Conservation (phyloP, 2,888 invertebrate species). For the Drosophila anomalipes region DNA sequence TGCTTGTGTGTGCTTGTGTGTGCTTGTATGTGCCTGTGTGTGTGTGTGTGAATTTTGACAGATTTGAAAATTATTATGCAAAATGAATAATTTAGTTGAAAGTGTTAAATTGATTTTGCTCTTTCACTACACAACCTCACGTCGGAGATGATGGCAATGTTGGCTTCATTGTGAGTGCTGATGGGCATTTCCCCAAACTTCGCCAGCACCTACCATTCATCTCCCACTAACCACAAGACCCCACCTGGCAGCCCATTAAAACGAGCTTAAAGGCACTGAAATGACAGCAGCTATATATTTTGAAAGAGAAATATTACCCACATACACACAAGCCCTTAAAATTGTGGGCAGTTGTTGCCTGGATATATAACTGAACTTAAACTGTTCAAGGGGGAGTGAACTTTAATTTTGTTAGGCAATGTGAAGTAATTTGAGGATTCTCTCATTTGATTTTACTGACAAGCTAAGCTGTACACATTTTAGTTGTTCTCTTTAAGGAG, state of each 20-base stretch:
- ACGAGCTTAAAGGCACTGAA: conserved; percentile 42
- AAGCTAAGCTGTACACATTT: conserved; percentile 11
- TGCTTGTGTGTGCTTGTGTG: conserved; percentile 34
- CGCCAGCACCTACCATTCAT: neutral
- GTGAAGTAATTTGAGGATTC: conserved; percentile 18
- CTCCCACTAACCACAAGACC: conserved; percentile 3
- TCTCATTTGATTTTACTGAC: conserved; percentile 12
- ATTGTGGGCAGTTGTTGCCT: conserved; percentile 25
- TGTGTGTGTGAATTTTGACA: conserved; percentile 76
- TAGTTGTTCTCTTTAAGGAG: neutral
- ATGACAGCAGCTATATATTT: conserved; percentile 47
- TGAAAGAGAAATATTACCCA: conserved; percentile 27
- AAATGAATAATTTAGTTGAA: conserved; percentile 83
- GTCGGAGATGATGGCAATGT: conserved; percentile 62
- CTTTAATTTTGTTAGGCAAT: conserved; percentile 9
- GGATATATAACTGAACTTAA: conserved; percentile 27
- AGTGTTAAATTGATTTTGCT: conserved; percentile 83
- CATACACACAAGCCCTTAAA: neutral
- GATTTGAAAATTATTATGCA: conserved; percentile 83
- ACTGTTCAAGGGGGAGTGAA: neutral
- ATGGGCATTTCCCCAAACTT: conserved; percentile 52
- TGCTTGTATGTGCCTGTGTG: conserved; percentile 30
- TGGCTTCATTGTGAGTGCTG: conserved; percentile 45
- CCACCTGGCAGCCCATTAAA: conserved; percentile 60
- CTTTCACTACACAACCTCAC: conserved; percentile 58